These are phyloP conservation scores for Nomia melanderi DNA, from an alignment of 1,140 invertebrate species.

Conservation along the genomic window DNA sequence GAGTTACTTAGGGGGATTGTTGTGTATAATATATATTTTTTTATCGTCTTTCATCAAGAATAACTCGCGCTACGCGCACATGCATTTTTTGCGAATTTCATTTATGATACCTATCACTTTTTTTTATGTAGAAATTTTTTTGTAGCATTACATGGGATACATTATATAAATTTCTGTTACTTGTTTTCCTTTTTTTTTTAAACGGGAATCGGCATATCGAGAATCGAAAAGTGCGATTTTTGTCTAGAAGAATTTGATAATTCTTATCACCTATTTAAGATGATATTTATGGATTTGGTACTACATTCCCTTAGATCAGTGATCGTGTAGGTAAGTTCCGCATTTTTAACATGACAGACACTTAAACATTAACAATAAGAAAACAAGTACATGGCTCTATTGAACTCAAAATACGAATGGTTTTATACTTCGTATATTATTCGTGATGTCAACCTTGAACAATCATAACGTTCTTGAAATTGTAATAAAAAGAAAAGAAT, in stretches of 20 bases:
- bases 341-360: constrained; percentile 9
- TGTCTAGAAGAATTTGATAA: not conserved
- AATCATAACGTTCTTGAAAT: constrained; percentile 21
- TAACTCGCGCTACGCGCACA: constrained; percentile 36
- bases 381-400: not conserved
- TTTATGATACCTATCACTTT: constrained; percentile 1
- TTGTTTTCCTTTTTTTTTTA: constrained; percentile 48
- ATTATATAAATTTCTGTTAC: constrained; percentile 47
- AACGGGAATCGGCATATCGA: constrained; percentile 41
- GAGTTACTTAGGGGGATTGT: constrained; percentile 35
- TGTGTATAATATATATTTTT: constrained; percentile 52
- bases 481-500: constrained; percentile 2
- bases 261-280: constrained; percentile 2
- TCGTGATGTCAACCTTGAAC: constrained; percentile 14
- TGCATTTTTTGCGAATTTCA: constrained; percentile 27
- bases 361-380: constrained; percentile 2
- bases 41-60: constrained; percentile 34
- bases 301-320: constrained; percentile 24
- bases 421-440: not conserved
- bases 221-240: constrained; percentile 15
- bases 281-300: constrained; percentile 27
- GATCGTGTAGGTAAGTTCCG: constrained; percentile 23
- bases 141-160: constrained; percentile 4
- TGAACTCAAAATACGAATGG: not conserved
- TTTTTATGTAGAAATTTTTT: constrained; percentile 15